Base-by-base conservation (phyloP, 1,140 invertebrate species). In the Diabrotica undecimpunctata region DNA sequence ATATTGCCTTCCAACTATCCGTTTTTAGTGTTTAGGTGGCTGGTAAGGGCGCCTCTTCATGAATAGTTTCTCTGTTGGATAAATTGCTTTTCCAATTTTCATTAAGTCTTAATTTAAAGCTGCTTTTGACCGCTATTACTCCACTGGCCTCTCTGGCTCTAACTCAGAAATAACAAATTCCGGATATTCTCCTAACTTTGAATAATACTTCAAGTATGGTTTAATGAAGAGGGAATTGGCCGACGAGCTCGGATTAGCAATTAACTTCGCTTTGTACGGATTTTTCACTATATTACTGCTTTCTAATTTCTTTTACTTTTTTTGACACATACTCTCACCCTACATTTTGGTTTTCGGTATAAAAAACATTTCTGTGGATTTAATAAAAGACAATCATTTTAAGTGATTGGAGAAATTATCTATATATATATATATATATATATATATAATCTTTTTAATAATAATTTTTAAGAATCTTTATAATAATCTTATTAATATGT, bases 41-140 rank as follows among this genome's bases (percentile, higher is more conserved):
- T 54, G 53, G 36, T 13, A 54, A 14, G 61, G 61, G 51, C 52
- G 61, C 61, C 53, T 46, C n/a, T 62, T 62, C 61, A 62, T 62
- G 61, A 62, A 62, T 62, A 62, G 61, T 62, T 62, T 62, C 61
- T 54, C 53, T 62, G 38, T 62, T 54, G 61, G 61, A 62, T 62
- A 62, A 62, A 62, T 62, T 62, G 61, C 61, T 62, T 62, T 62
- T 55, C 61, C 53, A 62, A 62, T 62, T 62, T 62, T 62, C 61
- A 62, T 62, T 62, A 62, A 54, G 61, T 62, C 61, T 62, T 62
- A 62, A 62, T 62, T 62, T 54, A 54, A 54, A 54, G 36, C 37
- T 35, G 52, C 61, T 62, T 54, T 62, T 62, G 61, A 62, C 61
- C 61, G 52, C 54, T 55, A 55, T 62, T 60, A 57, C 55, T 57